phyloP scores from a whole-genome alignment of 2,113 vertebrate genomes.

The Zapornia atra region DNA sequence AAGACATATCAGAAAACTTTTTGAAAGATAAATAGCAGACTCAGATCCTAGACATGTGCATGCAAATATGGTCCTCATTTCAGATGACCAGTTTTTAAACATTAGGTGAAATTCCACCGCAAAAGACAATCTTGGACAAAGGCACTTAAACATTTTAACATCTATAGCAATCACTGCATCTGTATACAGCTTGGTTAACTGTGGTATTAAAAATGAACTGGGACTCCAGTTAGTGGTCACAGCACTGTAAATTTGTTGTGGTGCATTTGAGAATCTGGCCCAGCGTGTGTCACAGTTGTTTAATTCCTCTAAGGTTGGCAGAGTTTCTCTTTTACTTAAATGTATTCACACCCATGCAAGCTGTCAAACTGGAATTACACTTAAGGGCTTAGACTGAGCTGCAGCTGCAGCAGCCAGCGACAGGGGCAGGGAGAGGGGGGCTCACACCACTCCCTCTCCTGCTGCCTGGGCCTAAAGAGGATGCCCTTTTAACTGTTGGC shows the following conservation, averaged over 20 bases:
- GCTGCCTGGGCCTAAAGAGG: neutral
- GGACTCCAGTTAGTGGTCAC: neutral
- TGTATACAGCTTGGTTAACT: neutral
- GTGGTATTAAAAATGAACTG: neutral
- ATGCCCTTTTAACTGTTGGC: neutral
- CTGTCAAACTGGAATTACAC: constrained; percentile 39
- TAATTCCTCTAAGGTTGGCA: constrained; percentile 44
- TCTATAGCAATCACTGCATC: neutral
- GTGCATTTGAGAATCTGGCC: constrained; percentile 12
- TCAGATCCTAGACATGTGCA: neutral
- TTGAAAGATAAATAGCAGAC: neutral
- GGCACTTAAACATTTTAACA: neutral
- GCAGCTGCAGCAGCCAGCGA: neutral
- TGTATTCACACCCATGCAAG: constrained; percentile 54
- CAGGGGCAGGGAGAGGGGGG: neutral
- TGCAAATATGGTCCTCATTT: neutral
- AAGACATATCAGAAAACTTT: neutral
- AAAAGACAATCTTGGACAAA: neutral
- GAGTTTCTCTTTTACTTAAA: neutral
- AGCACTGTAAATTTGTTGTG: neutral
- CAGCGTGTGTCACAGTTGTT: constrained; percentile 27
- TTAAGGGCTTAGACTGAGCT: neutral
- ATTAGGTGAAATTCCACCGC: neutral
- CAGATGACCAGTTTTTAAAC: neutral
- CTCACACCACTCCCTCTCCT: neutral